These are phyloP conservation scores for Phanerotoma sp. DNA, from an alignment of 2,888 invertebrate species.

Conservation along the genomic window DNA sequence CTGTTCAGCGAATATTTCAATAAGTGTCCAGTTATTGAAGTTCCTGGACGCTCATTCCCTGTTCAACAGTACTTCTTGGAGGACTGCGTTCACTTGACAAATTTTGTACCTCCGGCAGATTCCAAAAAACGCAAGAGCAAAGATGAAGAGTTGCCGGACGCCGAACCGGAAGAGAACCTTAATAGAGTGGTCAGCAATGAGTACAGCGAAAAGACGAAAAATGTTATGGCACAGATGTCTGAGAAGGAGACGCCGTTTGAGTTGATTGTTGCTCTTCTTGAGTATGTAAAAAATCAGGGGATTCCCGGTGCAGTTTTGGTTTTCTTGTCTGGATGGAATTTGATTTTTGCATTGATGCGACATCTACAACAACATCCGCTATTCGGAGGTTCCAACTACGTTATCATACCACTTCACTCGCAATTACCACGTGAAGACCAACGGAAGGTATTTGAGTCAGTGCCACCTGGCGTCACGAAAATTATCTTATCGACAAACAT, in stretches of 20 bases:
- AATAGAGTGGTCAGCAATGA: conserved; percentile 63
- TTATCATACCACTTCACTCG: conserved; percentile 93
- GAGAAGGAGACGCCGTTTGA: conserved; percentile 95
- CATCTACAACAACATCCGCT: conserved; percentile 73
- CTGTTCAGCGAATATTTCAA: conserved; percentile 93
- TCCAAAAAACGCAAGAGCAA: conserved; percentile 68
- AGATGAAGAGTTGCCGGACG: conserved; percentile 53
- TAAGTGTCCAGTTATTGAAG: conserved; percentile 86
- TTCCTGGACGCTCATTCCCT: conserved; percentile 83
- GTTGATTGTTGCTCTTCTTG: conserved; percentile 78
- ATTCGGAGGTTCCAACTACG: conserved; percentile 69
- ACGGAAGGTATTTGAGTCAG: conserved; percentile 85
- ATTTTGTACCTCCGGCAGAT: conserved; percentile 77
- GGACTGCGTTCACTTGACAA: conserved; percentile 85
- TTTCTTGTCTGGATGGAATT: conserved; percentile 96
- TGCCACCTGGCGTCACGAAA: conserved; percentile 82
- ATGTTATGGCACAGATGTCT: conserved; percentile 73
- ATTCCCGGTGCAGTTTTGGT: conserved; percentile 86
- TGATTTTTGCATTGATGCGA: conserved; percentile 90
- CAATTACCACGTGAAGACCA: conserved; percentile 96
- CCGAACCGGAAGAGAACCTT: conserved; percentile 70
- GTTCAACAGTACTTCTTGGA: conserved; percentile 92
- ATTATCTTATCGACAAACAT: conserved; percentile 97
- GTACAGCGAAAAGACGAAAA: conserved; percentile 61
- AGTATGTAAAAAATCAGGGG: conserved; percentile 64